Evolutionary conservation across 2,888 invertebrate species (phyloP).

Genomic region (Priocnemis perturbator): DNA sequence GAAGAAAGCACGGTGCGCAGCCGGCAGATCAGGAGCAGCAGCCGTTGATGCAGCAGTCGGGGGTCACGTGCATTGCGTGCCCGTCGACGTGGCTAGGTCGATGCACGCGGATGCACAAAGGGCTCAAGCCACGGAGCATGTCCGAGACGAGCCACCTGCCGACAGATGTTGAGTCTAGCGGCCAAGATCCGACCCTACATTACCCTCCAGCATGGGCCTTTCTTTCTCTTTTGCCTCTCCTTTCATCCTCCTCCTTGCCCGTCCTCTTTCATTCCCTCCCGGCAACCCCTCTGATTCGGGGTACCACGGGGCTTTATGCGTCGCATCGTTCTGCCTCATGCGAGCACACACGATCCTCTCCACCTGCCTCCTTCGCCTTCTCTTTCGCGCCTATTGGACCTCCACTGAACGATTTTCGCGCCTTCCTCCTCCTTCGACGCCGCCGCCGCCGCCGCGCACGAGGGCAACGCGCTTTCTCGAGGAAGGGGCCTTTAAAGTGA

Average conservation of each 20-base stretch:
- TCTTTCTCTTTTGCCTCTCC: slow-evolving; percentile 9
- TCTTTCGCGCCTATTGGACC: slow-evolving; percentile 38
- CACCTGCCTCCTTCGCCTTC: slow-evolving; percentile 39
- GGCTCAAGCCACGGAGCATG: slow-evolving; percentile 54
- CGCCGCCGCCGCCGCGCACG: too few species aligned
- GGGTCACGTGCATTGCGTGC: slow-evolving; percentile 59
- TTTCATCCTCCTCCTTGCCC: not conserved
- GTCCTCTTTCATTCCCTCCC: slow-evolving; percentile 10
- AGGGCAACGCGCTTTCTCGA: too few species aligned
- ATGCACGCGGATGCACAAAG: slow-evolving; percentile 63
- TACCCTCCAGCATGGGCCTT: slow-evolving; percentile 42
- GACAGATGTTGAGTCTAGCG: slow-evolving; percentile 69
- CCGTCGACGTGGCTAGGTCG: slow-evolving; percentile 55
- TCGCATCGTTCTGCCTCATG: slow-evolving; percentile 36
- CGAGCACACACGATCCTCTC: slow-evolving; percentile 40
- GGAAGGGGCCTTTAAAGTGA: too few species aligned
- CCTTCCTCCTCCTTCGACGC: too few species aligned
- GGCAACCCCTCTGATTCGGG: slow-evolving; percentile 40
- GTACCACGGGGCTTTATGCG: slow-evolving; percentile 42
- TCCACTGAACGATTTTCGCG: slow-evolving; percentile 2
- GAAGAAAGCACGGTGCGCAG: too few species aligned
- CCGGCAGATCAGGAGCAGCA: too few species aligned
- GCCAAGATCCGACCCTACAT: slow-evolving; percentile 51
- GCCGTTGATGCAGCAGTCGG: slow-evolving; percentile 36
- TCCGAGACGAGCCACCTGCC: slow-evolving; percentile 69